A percentile compares a stretch with the other conserved stretches of the same genome.
phyloP scores from a whole-genome alignment of 2,797 vertebrate genomes.

The Sebastes itinus region DNA sequence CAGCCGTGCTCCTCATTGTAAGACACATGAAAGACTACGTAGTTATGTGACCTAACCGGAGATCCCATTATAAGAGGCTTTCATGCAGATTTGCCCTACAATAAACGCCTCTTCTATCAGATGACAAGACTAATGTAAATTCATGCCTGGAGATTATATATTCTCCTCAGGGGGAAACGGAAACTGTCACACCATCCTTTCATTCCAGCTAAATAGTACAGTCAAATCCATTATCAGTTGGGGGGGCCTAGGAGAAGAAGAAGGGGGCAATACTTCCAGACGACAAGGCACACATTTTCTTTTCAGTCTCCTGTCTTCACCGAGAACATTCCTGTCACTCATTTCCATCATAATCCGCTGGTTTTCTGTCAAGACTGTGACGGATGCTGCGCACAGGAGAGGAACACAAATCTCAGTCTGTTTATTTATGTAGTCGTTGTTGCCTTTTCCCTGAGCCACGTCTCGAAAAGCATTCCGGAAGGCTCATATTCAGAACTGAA shows the following conservation, averaged over 20 bases:
- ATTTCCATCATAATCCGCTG: constrained; percentile 39
- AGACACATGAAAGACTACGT: not conserved
- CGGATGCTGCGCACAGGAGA: constrained; percentile 16
- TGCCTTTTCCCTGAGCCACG: not conserved
- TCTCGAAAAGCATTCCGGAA: not conserved
- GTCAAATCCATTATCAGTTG: constrained; percentile 37
- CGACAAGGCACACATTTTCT: constrained; percentile 37
- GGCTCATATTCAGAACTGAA: not conserved
- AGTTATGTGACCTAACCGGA: not conserved
- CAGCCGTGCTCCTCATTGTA: not conserved
- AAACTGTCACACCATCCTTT: constrained; percentile 25
- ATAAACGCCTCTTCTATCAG: not conserved
- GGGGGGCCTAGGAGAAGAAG: constrained; percentile 4
- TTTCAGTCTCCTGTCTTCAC: constrained; percentile 43
- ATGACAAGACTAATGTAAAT: constrained; percentile 24
- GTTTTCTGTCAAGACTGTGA: constrained; percentile 23
- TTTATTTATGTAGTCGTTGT: constrained; percentile 12
- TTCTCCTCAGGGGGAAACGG: not conserved
- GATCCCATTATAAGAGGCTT: not conserved
- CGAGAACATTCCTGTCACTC: constrained; percentile 39
- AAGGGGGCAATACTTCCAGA: not conserved
- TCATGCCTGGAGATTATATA: constrained; percentile 22
- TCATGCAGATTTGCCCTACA: not conserved
- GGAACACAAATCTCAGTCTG: not conserved
- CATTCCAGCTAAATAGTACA: constrained; percentile 22